Percentiles rank a stretch among this genome's conserved stretches.
Evolutionary conservation across 2,113 vertebrate species (phyloP).

Genomic region (Nannobrachium achirus): DNA sequence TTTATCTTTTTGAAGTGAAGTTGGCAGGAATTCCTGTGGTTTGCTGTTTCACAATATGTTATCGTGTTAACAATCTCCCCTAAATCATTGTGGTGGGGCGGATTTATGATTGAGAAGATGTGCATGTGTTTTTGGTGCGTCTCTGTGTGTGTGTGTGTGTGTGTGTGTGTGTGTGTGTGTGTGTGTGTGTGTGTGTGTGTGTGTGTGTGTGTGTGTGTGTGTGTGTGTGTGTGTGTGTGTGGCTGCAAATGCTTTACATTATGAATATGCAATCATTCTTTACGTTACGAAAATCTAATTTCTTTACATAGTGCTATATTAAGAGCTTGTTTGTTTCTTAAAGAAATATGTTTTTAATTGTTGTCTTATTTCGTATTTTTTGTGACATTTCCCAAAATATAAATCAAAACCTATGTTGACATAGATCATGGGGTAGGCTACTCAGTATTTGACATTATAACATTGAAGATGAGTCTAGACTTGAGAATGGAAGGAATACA

Average conservation of each 20-base stretch:
- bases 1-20: conserved; percentile 83
- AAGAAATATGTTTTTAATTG: no score
- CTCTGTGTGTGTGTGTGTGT: conserved; percentile 4
- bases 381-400: conserved; percentile 31
- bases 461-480: conserved; percentile 7
- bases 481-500: conserved; percentile 19
- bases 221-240: neutral
- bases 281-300: conserved; percentile 33
- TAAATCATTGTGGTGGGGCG: conserved; percentile 90
- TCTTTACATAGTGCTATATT: conserved; percentile 18
- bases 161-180: conserved; percentile 16
- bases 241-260: conserved; percentile 14
- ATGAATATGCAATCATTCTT: no score
- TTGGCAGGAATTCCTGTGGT: conserved; percentile 87
- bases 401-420: conserved; percentile 21
- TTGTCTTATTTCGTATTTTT: conserved; percentile 44
- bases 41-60: conserved; percentile 92
- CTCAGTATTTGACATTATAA: conserved; percentile 13
- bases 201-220: conserved; percentile 2
- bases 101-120: conserved; percentile 85
- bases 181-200: conserved; percentile 27
- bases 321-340: conserved; percentile 21
- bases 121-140: conserved; percentile 37
- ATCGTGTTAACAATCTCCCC: conserved; percentile 89
- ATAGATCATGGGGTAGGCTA: conserved; percentile 5